Evolutionary conservation across 2,888 invertebrate species (phyloP), one percentile per base, ranked within the genome.

Genomic region (Orthosia incerta): DNA sequence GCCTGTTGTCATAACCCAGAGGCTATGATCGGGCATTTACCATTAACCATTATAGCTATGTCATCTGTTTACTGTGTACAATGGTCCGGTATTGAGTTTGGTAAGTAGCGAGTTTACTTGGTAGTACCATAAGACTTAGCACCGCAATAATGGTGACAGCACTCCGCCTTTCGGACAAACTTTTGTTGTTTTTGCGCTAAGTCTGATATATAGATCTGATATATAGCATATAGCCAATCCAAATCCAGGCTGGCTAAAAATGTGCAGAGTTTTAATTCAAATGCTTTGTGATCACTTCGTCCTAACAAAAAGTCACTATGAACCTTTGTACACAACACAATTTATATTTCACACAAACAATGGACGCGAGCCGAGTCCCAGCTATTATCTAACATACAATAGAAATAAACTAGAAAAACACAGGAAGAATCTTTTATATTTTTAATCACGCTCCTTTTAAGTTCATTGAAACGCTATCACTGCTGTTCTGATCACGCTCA

Each of bases 391-490:
- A 69, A 74, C n/a, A 39, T 31, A 79, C 61, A 74, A 74, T 78
- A 65, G 56, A 53, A 57, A 56, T 48, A 79, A 50, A 78, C 53
- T 62, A 69, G 60, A 70, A 77, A 74, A 77, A 65, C 55, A 66
- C 20, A 23, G 64, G 18, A 61, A 60, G 16, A 60, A 76, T 71
- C 39, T 60, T 48, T 57, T 65, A 31, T 62, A 63, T 59, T 77
- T 76, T 80, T 69, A 80, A 79, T 80, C 26, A 57, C 46, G 23
- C 60, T 71, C 23, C 66, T 59, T 50, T 80, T 65, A 80, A 79
- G 48, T 73, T 74, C 31, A 71, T 81, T 79, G 65, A 73, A 76
- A 74, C 59, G 63, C 59, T 71, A 76, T 78, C 77, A 63, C 61
- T 59, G 60, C 56, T 45, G 53, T 31, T 57, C 74, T 73, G 75